Percentiles rank a stretch among this genome's conserved stretches.
Conservation (phyloP, 2,888 invertebrate species). For the Tetramorium bicarinatum region DNA sequence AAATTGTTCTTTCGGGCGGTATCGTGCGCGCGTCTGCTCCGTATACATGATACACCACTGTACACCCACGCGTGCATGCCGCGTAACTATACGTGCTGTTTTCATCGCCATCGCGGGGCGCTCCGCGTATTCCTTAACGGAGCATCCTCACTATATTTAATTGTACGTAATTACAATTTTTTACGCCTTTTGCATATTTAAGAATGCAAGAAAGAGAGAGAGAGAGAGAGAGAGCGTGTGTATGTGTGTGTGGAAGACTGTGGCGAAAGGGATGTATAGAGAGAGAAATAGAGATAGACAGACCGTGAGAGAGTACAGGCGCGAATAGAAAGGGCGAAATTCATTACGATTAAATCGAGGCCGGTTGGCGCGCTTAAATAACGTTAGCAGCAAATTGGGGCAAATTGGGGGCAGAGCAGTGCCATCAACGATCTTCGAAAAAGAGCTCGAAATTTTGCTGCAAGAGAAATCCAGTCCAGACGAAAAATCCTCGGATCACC, state of each 20-base stretch:
- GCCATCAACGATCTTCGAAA: not conserved
- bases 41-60: conserved; percentile 66
- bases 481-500: not conserved
- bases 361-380: not conserved
- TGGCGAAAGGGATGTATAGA: conserved; percentile 10
- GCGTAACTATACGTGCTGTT: conserved; percentile 69
- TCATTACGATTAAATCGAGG: conserved; percentile 64
- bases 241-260: not conserved
- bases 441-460: not conserved
- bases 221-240: conserved; percentile 24
- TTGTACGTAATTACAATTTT: conserved; percentile 67
- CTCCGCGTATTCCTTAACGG: conserved; percentile 60
- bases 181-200: conserved; percentile 65
- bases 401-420: not conserved
- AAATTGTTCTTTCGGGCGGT: conserved; percentile 69
- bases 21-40: conserved; percentile 55
- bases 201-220: conserved; percentile 9
- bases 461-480: not conserved
- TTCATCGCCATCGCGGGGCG: conserved; percentile 62
- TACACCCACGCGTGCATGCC: conserved; percentile 42
- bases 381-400: not conserved
- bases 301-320: not conserved
- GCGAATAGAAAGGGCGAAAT: conserved; percentile 39
- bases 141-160: conserved; percentile 63
- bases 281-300: not conserved